Conservation (phyloP, 2,888 invertebrate species). For the Sycophila texana region DNA sequence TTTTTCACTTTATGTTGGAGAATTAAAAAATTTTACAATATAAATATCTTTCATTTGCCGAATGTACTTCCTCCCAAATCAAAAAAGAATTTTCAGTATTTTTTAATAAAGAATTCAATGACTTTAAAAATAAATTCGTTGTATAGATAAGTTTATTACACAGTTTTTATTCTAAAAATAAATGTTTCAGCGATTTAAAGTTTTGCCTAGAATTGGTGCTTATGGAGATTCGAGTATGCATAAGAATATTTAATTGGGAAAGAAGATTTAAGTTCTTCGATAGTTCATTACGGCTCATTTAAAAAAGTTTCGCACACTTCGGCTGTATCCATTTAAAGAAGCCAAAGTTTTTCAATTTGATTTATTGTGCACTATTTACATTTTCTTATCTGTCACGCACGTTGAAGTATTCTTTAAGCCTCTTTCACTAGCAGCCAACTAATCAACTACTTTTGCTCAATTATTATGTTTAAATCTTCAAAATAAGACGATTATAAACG, state of each 20-base stretch:
- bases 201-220: constrained; percentile 37
- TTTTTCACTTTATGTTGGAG: no score
- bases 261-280: constrained; percentile 32
- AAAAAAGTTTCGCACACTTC: constrained; percentile 30
- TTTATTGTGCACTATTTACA: constrained; percentile 25
- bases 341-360: constrained; percentile 33
- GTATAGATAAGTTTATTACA: no score
- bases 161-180: no score
- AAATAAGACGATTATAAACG: no score
- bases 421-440: not conserved
- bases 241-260: constrained; percentile 33
- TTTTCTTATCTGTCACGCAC: constrained; percentile 26
- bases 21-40: no score
- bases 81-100: no score
- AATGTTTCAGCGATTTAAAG: not conserved
- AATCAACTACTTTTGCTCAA: no score
- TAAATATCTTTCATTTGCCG: no score
- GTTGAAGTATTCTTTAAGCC: constrained; percentile 1
- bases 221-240: not conserved
- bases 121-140: no score
- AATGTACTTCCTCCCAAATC: no score
- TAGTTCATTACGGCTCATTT: constrained; percentile 35
- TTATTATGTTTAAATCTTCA: no score
- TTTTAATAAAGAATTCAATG: no score
- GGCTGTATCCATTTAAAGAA: not conserved